phyloP scores from a whole-genome alignment of 1,140 invertebrate species.

The Cotesia typhae region DNA sequence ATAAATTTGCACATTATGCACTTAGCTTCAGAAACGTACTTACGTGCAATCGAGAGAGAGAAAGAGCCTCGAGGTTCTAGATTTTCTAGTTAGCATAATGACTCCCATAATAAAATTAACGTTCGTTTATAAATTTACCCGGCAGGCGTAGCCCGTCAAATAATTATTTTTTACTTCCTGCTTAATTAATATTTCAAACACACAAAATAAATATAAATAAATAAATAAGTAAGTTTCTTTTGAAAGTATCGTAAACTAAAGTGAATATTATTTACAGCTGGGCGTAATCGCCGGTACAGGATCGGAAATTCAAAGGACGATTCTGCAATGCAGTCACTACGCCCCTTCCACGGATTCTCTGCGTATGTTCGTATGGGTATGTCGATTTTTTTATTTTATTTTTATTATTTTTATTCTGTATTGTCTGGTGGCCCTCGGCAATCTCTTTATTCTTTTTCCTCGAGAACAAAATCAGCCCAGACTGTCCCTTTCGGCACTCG shows the following conservation, averaged over 20 bases:
- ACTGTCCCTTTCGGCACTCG: constrained; percentile 22
- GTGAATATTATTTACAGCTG: neutral
- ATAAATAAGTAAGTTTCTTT: too few relatives aligned
- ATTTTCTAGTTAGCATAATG: neutral
- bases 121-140: neutral
- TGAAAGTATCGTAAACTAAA: neutral
- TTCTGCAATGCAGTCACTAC: constrained; percentile 40
- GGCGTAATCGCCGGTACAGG: constrained; percentile 6
- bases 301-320: constrained; percentile 34
- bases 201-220: too few relatives aligned
- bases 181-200: too few relatives aligned
- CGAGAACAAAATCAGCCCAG: too few relatives aligned
- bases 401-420: neutral
- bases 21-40: neutral
- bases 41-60: neutral
- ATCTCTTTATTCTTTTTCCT: neutral
- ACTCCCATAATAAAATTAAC: neutral
- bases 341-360: constrained; percentile 1
- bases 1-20: constrained; percentile 15
- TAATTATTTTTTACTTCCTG: too few relatives aligned
- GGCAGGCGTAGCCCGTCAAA: too few relatives aligned
- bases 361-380: neutral
- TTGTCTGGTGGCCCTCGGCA: neutral
- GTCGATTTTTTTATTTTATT: too few relatives aligned
- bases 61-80: neutral